These are phyloP conservation scores for Aspiorhynchus laticeps DNA, from an alignment of 2,113 vertebrate species.

Conservation along the genomic window DNA sequence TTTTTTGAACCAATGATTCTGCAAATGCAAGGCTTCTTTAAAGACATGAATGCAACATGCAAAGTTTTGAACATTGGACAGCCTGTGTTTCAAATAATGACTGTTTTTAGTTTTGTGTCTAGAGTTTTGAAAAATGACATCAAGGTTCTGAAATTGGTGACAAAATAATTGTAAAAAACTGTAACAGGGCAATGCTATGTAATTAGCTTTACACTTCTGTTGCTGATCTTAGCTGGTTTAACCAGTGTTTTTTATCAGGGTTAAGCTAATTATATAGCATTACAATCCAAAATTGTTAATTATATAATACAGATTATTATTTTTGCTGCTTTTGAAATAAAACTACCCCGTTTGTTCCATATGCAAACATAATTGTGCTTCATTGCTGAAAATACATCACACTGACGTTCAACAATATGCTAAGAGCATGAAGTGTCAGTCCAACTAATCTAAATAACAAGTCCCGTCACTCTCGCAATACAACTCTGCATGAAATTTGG, in stretches of 20 bases:
- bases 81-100: too few species aligned
- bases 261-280: not conserved
- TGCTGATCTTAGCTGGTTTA: not conserved
- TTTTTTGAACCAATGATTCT: too few species aligned
- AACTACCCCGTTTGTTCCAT: not conserved
- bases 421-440: conserved; percentile 34
- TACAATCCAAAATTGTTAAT: not conserved
- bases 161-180: too few species aligned
- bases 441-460: conserved; percentile 22
- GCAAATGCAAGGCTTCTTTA: too few species aligned
- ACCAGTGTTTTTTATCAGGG: not conserved
- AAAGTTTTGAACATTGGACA: too few species aligned
- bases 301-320: not conserved
- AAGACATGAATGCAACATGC: too few species aligned
- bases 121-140: too few species aligned
- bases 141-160: too few species aligned
- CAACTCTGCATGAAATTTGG: conserved; percentile 43
- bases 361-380: not conserved
- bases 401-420: not conserved
- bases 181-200: not conserved
- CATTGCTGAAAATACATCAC: conserved; percentile 16
- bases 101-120: too few species aligned
- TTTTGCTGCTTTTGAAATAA: conserved; percentile 4
- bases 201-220: not conserved
- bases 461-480: not conserved